Base-by-base conservation (phyloP, 92 coral and sea anemone species). In the Epizoanthus ramosus region DNA sequence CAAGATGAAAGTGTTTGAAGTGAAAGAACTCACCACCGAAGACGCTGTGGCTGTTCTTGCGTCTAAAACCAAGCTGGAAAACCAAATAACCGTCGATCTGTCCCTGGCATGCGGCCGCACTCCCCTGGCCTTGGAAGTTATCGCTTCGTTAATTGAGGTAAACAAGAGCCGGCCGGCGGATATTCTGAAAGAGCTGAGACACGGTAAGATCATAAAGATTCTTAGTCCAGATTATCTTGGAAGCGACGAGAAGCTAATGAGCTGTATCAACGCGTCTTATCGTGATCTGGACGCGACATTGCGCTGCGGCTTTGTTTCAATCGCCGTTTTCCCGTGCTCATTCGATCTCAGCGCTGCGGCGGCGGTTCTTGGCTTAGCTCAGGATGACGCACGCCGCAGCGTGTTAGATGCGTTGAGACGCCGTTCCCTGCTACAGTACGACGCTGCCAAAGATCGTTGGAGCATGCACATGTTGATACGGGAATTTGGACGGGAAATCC, bases 151-250 rank as follows among this genome's bases (percentile, higher is more conserved):
- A 54, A 68, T 81, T 14, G 39, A 68, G 23, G 85, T 68, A 21
- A 73, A 73, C 63, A 50, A 52, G 12, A 68, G 33, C 63, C 9
- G 57, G 37, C 75, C 85, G 21, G 37, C 25, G 3, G 75, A 68
- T 31, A 69, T 81, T 31, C 35, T 81, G 79, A 81, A 67, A 17
- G 72, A 68, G 57, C 73, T 81, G 77, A 52, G 73, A 57, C 61
- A 69, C n/a, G 85, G 85, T 4, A 81, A 68, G 52, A 59, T 57
- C 57, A 81, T 81, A 59, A 63, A 63, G 39, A 47, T 81, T 10
- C 65, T 81, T 12, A 81, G 85, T 35, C 85, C 85, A 39, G 85
- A 81, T 47, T 81, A 64, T 56, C 85, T 81, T 28, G 79, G 85
- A 17, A 81, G 73, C 63, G 71, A 69, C 64, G 85, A 81, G 65